Evolutionary conservation across 2,888 invertebrate species (phyloP).

Genomic region (Aspidiotus rigidus): DNA sequence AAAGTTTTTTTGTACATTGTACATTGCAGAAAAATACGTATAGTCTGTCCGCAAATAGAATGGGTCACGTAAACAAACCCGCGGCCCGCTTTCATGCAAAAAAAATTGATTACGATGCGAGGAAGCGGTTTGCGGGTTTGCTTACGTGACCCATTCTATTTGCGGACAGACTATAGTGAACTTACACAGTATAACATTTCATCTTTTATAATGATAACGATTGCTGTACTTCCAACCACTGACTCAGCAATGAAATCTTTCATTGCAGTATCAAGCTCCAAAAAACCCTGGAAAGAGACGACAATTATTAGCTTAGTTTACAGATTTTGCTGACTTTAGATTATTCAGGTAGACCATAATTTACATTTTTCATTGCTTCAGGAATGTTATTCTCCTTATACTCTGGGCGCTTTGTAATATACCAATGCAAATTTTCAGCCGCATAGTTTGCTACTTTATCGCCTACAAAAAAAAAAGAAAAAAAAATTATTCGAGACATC

Average conservation of each 20-base stretch:
- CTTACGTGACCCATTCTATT: too few relatives aligned
- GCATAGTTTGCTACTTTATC: conserved; percentile 88
- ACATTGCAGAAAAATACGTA: conserved; percentile 10
- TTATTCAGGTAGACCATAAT: conserved; percentile 33
- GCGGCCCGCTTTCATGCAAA: too few relatives aligned
- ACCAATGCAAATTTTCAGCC: conserved; percentile 88
- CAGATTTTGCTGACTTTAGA: not conserved
- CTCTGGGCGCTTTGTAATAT: conserved; percentile 69
- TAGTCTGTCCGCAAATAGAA: conserved; percentile 27
- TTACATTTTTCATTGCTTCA: conserved; percentile 72
- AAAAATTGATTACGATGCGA: too few relatives aligned
- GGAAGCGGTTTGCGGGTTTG: too few relatives aligned
- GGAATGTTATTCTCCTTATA: conserved; percentile 74
- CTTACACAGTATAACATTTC: conserved; percentile 74
- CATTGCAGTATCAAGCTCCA: conserved; percentile 91
- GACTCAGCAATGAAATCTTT: conserved; percentile 74
- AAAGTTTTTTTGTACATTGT: not conserved
- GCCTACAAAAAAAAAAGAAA: conserved; percentile 47
- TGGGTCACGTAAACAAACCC: too few relatives aligned
- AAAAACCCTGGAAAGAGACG: conserved; percentile 56
- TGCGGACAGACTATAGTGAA: conserved; percentile 37
- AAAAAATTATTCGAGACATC: too few relatives aligned
- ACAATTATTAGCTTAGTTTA: not conserved
- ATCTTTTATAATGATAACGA: conserved; percentile 74
- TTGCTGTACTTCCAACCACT: conserved; percentile 89